Percentiles rank a stretch among this genome's conserved stretches.
These are phyloP conservation scores for Drosophila nigrodunni DNA, from an alignment of 1,140 invertebrate genomes.

Conservation along the genomic window DNA sequence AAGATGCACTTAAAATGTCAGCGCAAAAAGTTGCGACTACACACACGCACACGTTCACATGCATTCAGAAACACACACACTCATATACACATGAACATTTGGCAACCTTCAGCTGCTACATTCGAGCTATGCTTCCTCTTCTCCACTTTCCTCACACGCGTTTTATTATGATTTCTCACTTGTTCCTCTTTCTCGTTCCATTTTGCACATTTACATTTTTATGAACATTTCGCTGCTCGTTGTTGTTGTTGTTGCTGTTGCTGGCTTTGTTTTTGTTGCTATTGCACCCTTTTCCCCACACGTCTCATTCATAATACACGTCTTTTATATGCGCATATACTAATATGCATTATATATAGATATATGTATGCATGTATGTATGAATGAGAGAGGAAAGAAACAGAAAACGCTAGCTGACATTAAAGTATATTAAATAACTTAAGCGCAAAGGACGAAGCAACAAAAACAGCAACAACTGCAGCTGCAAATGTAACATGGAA, in stretches of 20 bases:
- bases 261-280: conserved; percentile 8
- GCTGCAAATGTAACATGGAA: conserved; percentile 17
- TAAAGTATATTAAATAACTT: conserved; percentile 82
- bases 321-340: conserved; percentile 81
- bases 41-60: conserved; percentile 44
- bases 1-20: conserved; percentile 82
- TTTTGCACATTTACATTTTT: conserved; percentile 81
- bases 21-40: conserved; percentile 65
- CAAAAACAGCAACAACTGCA: conserved; percentile 35
- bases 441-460: conserved; percentile 47
- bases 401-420: conserved; percentile 49
- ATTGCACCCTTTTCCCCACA: conserved; percentile 17
- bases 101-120: conserved; percentile 56
- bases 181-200: conserved; percentile 48
- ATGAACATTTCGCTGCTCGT: conserved; percentile 71
- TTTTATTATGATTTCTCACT: conserved; percentile 73
- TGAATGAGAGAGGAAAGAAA: conserved; percentile 12
- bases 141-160: conserved; percentile 21
- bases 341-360: conserved; percentile 68
- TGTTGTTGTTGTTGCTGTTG: conserved; percentile 2
- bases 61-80: conserved; percentile 7
- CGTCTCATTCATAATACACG: conserved; percentile 66
- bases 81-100: conserved; percentile 26
- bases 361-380: conserved; percentile 30
- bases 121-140: conserved; percentile 30